A percentile compares a stretch with the other conserved stretches of the same genome.
Conservation (phyloP, 2,797 vertebrate species). For the Rhodeus uyekii region DNA sequence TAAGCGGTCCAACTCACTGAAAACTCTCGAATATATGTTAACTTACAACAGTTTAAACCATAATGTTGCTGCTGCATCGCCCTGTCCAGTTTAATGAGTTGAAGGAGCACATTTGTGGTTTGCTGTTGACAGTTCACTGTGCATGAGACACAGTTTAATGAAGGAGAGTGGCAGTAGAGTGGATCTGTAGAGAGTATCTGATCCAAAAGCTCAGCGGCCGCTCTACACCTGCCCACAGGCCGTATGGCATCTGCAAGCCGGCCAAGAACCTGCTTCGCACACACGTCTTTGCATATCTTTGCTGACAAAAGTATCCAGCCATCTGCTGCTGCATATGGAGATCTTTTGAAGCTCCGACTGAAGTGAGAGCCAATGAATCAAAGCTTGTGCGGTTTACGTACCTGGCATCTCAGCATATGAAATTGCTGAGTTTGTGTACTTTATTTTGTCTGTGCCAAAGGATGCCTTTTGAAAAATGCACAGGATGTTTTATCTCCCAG, state of each 20-base stretch:
- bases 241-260: slow-evolving; percentile 35
- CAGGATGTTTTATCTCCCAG: neutral
- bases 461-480: neutral
- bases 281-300: slow-evolving; percentile 42
- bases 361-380: slow-evolving; percentile 41
- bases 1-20: too few relatives aligned
- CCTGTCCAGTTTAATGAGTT: neutral
- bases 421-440: slow-evolving; percentile 4
- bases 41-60: too few relatives aligned
- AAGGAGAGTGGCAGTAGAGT: neutral
- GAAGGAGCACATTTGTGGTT: neutral
- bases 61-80: too few relatives aligned
- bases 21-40: too few relatives aligned
- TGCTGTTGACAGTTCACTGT: neutral
- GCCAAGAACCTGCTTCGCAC: slow-evolving; percentile 50
- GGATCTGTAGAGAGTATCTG: neutral
- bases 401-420: neutral
- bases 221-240: slow-evolving; percentile 51
- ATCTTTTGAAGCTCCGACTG: slow-evolving; percentile 44
- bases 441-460: neutral
- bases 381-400: neutral
- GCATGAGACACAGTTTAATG: neutral
- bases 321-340: slow-evolving; percentile 62
- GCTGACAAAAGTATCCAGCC: slow-evolving; percentile 53
- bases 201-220: slow-evolving; percentile 43